Evolutionary conservation across 2,888 invertebrate genomes (phyloP).

Genomic region (Spodoptera exigua): DNA sequence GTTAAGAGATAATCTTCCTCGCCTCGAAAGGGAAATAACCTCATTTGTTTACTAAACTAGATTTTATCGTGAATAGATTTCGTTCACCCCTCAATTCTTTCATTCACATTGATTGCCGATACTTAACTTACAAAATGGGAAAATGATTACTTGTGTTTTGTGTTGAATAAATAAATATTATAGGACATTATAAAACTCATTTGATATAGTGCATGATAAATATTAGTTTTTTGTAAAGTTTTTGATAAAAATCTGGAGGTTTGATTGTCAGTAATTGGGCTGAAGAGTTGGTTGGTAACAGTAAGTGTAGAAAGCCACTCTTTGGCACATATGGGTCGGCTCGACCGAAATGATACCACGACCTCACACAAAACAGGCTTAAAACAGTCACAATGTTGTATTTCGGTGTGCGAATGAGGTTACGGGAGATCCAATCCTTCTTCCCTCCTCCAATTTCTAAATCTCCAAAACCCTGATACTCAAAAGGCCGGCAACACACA

Average conservation of each 20-base stretch:
- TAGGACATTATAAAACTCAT: constrained; percentile 14
- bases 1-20: not conserved
- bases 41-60: not conserved
- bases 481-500: too few relatives aligned
- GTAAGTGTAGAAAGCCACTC: too few relatives aligned
- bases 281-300: too few relatives aligned
- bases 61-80: constrained; percentile 7
- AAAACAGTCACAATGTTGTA: too few relatives aligned
- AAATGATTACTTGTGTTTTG: constrained; percentile 29
- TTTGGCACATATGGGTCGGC: too few relatives aligned
- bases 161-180: constrained; percentile 12
- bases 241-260: not conserved
- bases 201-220: constrained; percentile 36
- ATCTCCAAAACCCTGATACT: too few relatives aligned
- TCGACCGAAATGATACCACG: too few relatives aligned
- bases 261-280: too few relatives aligned
- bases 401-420: too few relatives aligned
- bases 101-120: constrained; percentile 12
- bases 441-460: too few relatives aligned
- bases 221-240: constrained; percentile 10
- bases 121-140: constrained; percentile 3
- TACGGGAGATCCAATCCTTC: too few relatives aligned
- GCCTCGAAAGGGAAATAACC: not conserved
- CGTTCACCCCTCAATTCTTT: not conserved
- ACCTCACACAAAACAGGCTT: too few relatives aligned